Conservation (phyloP, 2,797 vertebrate genomes). For the Siniperca obscura region DNA sequence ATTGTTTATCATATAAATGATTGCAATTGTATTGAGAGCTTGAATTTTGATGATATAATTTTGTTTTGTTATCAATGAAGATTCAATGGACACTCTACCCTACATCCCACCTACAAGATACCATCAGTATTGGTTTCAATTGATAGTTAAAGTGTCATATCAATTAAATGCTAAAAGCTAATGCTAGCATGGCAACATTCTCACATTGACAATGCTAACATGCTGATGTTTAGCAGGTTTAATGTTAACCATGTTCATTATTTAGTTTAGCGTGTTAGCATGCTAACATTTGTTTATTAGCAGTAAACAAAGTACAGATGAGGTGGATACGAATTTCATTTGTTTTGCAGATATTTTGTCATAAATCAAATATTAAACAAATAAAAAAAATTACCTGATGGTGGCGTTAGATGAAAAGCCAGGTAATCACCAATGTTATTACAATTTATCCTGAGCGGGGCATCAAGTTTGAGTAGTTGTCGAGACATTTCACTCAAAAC, state of each 20-base stretch:
- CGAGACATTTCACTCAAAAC: too few species aligned
- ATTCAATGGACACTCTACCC: neutral
- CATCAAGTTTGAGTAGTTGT: too few species aligned
- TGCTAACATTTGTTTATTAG: neutral
- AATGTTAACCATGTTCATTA: neutral
- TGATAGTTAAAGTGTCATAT: neutral
- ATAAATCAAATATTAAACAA: too few species aligned
- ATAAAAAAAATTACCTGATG: too few species aligned
- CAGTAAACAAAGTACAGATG: neutral
- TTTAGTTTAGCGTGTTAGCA: neutral
- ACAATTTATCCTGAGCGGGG: too few species aligned
- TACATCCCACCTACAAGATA: neutral
- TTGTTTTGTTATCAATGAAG: neutral
- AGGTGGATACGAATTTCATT: neutral
- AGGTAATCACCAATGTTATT: too few species aligned
- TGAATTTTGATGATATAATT: neutral
- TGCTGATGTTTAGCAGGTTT: neutral
- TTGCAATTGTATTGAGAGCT: neutral
- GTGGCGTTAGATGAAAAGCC: too few species aligned
- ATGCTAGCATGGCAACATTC: neutral
- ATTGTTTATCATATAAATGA: conserved; percentile 14
- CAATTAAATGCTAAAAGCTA: conserved; percentile 6
- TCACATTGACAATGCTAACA: neutral
- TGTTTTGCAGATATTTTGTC: neutral
- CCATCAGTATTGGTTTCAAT: conserved; percentile 12